Evolutionary conservation across 2,888 invertebrate species (phyloP).

Genomic region (Lycophotia porphyrea): DNA sequence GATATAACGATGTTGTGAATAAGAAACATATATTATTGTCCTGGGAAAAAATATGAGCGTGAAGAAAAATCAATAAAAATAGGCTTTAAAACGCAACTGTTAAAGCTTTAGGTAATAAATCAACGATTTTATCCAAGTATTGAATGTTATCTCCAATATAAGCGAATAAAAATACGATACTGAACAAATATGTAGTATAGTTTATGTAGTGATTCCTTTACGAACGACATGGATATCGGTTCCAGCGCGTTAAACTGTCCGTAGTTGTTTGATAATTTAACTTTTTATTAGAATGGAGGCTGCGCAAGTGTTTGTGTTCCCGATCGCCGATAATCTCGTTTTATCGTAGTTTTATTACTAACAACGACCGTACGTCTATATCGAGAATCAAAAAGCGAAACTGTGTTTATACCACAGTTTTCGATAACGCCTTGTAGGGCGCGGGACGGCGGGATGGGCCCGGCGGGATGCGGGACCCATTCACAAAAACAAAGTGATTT

Average conservation of each 20-base stretch:
- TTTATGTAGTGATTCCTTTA: conserved; percentile 37
- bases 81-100: not conserved
- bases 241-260: conserved; percentile 59
- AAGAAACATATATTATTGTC: too few relatives aligned
- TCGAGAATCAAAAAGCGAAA: conserved; percentile 72
- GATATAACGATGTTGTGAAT: conserved; percentile 11
- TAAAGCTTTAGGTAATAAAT: conserved; percentile 10
- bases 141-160: conserved; percentile 44
- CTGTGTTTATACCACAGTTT: conserved; percentile 72
- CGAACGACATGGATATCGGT: conserved; percentile 55
- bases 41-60: not conserved
- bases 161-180: conserved; percentile 61
- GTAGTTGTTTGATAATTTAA: conserved; percentile 63
- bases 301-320: conserved; percentile 57
- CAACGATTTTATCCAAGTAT: conserved; percentile 27
- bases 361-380: conserved; percentile 63
- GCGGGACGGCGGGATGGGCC: not conserved
- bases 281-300: conserved; percentile 64
- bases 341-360: conserved; percentile 69
- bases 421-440: conserved; percentile 67
- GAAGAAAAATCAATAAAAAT: not conserved
- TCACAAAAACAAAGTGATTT: conserved; percentile 83
- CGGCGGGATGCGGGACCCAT: conserved; percentile 42
- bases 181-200: conserved; percentile 39
- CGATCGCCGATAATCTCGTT: conserved; percentile 64